These are phyloP conservation scores for Napeogenes inachia DNA, from an alignment of 2,888 invertebrate genomes.

Conservation along the genomic window DNA sequence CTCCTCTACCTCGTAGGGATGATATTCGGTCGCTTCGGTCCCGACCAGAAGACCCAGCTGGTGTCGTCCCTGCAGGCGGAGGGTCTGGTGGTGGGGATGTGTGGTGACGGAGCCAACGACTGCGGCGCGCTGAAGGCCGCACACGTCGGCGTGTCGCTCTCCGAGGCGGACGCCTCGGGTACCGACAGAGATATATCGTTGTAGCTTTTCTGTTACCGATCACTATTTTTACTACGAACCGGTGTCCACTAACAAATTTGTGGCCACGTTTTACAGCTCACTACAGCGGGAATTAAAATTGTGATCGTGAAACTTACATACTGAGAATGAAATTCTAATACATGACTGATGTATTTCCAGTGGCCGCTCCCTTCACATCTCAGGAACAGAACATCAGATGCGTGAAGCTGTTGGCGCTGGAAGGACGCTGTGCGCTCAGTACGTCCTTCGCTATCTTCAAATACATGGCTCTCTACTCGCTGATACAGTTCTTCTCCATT, in stretches of 20 bases:
- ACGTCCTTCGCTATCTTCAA: constrained; percentile 95
- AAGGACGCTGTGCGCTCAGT: constrained; percentile 91
- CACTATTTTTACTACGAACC: too few relatives aligned
- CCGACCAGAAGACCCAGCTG: constrained; percentile 88
- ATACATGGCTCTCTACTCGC: constrained; percentile 93
- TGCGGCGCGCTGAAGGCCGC: constrained; percentile 93
- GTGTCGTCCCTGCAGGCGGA: constrained; percentile 83
- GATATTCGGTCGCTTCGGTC: constrained; percentile 90
- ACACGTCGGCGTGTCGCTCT: constrained; percentile 91
- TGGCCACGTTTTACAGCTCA: too few relatives aligned
- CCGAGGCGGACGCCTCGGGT: constrained; percentile 89
- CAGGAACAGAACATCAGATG: constrained; percentile 88
- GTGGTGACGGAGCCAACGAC: constrained; percentile 89
- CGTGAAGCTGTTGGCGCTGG: constrained; percentile 86
- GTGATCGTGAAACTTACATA: too few relatives aligned
- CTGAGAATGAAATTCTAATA: too few relatives aligned
- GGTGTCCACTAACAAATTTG: too few relatives aligned
- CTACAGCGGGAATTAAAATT: too few relatives aligned
- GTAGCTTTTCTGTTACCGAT: too few relatives aligned
- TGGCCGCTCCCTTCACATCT: constrained; percentile 94
- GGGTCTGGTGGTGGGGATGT: constrained; percentile 83
- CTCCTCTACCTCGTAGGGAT: constrained; percentile 70
- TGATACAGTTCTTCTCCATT: constrained; percentile 92
- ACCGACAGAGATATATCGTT: too few relatives aligned
- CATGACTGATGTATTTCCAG: constrained; percentile 51